Evolutionary conservation across 2,888 invertebrate species (phyloP), one percentile per base, ranked within the genome.

Genomic region (Netelia melanura): DNA sequence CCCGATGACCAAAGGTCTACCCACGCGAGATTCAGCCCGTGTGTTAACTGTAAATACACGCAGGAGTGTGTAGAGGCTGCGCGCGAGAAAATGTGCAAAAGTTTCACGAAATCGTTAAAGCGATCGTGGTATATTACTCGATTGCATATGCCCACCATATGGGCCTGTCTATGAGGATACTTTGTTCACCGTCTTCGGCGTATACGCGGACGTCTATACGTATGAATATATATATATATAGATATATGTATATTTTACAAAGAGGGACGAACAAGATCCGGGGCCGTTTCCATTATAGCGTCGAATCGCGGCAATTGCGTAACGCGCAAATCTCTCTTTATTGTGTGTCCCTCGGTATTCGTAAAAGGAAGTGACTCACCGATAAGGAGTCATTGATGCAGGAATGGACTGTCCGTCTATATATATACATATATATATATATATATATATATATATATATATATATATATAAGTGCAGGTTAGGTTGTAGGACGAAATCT

Each of bases 301-400:
- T 71, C 74, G 84, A 84, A 84, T 72, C 77, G 65, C 72, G 81
- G 64, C 70, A 75, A 85, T 85, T 82, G 85, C 82, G 85, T 67
- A 85, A 82, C 84, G 38, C 78, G 81, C 77, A 76, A 78, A 74
- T 74, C 81, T 82, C 71, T 70, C 70, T 75, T 58, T 79, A 77
- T 82, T 76, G 58, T 79, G 68, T 58, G 52, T 21, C 25, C 43
- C 56, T n/a, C 14, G 81, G 62, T 84, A 48, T 76, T 85, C 86
- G 81, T 85, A 88, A 88, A 88, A 86, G 86, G 86, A 88, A 86
- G 83, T 82, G 76, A 86, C 87, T 84, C 83, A 83, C 82, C 84
- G 83, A 86, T 87, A 87, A 84, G 83, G 84, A 86, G 80, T 81
- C 80, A 86, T 83, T 81, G 68, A 86, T 80, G 79, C 72, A 72